A percentile compares a stretch with the other conserved stretches of the same genome.
phyloP scores from a whole-genome alignment of 2,797 vertebrate genomes.

The Sebastes matsubarae region DNA sequence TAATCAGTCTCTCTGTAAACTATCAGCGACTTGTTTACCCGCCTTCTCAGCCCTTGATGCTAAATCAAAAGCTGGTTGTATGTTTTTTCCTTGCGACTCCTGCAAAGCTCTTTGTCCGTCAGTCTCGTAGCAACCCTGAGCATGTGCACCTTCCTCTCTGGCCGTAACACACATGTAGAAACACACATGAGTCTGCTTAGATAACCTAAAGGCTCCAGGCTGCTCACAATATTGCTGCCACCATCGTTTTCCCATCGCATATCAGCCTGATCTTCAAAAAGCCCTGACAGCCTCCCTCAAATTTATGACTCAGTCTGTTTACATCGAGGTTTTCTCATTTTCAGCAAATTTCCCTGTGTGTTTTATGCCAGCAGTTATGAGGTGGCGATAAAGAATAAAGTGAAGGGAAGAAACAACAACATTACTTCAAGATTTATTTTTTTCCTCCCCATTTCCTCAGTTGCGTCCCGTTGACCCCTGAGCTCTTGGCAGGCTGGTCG shows the following conservation, averaged over 20 bases:
- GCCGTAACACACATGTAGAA: not conserved
- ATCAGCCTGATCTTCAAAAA: constrained; percentile 59
- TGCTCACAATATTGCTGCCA: constrained; percentile 46
- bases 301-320: constrained; percentile 67
- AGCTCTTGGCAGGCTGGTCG: constrained; percentile 76
- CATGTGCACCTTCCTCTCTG: not conserved
- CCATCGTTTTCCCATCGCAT: constrained; percentile 54
- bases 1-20: constrained; percentile 63
- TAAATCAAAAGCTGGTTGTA: constrained; percentile 55
- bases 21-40: constrained; percentile 59
- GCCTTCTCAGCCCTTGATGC: constrained; percentile 55
- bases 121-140: constrained; percentile 14
- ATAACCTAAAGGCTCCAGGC: constrained; percentile 31
- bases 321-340: constrained; percentile 65
- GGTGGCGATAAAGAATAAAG: constrained; percentile 53
- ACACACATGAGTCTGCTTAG: not conserved
- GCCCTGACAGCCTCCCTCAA: constrained; percentile 38
- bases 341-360: constrained; percentile 43
- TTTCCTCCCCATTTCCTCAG: constrained; percentile 16
- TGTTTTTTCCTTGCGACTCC: constrained; percentile 9
- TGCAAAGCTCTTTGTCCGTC: constrained; percentile 24
- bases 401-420: constrained; percentile 21
- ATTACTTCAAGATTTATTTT: constrained; percentile 36
- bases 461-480: constrained; percentile 80
- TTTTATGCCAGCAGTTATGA: constrained; percentile 52